These are phyloP conservation scores for Emydocephalus ijimae DNA, from an alignment of 2,113 vertebrate genomes.

Conservation along the genomic window DNA sequence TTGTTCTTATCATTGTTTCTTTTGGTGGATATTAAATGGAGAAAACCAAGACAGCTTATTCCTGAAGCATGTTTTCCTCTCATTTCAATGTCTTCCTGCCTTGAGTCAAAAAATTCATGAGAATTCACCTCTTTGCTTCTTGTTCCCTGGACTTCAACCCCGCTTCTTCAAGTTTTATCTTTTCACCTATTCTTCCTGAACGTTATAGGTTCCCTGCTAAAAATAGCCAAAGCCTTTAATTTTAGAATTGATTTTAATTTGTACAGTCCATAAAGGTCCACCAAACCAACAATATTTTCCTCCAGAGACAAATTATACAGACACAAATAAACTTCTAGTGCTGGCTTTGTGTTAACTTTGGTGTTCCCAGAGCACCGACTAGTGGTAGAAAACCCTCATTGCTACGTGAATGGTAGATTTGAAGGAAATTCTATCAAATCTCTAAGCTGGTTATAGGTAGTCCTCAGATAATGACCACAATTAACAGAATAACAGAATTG, in stretches of 20 bases:
- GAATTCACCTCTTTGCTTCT: background rate
- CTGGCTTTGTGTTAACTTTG: background rate
- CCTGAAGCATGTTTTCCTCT: background rate
- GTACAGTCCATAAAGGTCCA: background rate
- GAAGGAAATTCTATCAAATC: background rate
- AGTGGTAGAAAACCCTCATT: background rate
- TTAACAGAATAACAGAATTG: background rate
- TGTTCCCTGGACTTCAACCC: background rate
- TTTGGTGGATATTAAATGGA: background rate
- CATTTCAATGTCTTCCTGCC: background rate
- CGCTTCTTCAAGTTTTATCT: background rate
- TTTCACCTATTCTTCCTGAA: background rate
- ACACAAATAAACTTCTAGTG: background rate
- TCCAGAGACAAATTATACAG: background rate
- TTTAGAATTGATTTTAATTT: background rate
- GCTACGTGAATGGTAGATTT: background rate
- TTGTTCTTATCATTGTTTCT: background rate
- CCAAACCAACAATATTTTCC: background rate
- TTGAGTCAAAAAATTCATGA: background rate
- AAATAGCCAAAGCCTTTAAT: background rate
- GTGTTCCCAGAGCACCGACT: background rate
- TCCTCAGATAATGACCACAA: too few species aligned
- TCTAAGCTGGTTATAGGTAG: background rate
- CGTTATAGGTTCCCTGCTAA: background rate
- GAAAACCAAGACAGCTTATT: background rate